Evolutionary conservation across 30 jellyfish, hydroid and myxozoan genomes (phyloP).

Genomic region (Hydractinia symbiolongicarpus): DNA sequence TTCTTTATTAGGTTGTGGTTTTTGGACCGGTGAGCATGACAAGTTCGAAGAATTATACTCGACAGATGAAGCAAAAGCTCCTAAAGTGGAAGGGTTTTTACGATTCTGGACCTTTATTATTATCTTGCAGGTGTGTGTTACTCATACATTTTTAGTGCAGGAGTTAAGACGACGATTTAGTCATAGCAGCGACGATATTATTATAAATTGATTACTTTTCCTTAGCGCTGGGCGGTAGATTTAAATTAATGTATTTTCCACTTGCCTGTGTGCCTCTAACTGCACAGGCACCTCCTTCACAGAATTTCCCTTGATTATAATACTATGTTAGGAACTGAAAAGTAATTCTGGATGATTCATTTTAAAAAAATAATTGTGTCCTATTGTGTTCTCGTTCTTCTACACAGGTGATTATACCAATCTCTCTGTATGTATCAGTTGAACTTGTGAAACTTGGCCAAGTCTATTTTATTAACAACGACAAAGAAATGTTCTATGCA

Average conservation of each 20-base stretch:
- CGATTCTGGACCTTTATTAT: constrained; percentile 91
- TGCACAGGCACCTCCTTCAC: too few relatives aligned
- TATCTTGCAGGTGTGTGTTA: constrained; percentile 65
- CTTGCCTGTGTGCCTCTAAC: too few relatives aligned
- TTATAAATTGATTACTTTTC: too few relatives aligned
- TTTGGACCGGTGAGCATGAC: constrained; percentile 58
- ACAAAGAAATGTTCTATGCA: constrained; percentile 57
- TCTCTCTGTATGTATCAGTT: constrained; percentile 87
- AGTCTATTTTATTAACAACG: constrained; percentile 90
- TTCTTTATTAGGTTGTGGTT: constrained; percentile 62
- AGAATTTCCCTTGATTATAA: too few relatives aligned
- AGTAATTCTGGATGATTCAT: not conserved
- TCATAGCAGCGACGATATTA: too few relatives aligned
- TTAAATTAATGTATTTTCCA: too few relatives aligned
- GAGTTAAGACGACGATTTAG: too few relatives aligned
- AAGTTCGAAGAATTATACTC: constrained; percentile 38
- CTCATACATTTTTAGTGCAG: not conserved
- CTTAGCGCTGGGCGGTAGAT: too few relatives aligned
- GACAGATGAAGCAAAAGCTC: constrained; percentile 43
- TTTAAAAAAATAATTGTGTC: not conserved
- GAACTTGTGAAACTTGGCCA: constrained; percentile 95
- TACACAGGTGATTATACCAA: constrained; percentile 83
- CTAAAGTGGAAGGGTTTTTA: constrained; percentile 85
- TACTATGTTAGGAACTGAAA: not conserved
- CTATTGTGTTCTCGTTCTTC: not conserved